Conservation (phyloP, 2,797 vertebrate genomes). For the Hypotaenidia okinawae region DNA sequence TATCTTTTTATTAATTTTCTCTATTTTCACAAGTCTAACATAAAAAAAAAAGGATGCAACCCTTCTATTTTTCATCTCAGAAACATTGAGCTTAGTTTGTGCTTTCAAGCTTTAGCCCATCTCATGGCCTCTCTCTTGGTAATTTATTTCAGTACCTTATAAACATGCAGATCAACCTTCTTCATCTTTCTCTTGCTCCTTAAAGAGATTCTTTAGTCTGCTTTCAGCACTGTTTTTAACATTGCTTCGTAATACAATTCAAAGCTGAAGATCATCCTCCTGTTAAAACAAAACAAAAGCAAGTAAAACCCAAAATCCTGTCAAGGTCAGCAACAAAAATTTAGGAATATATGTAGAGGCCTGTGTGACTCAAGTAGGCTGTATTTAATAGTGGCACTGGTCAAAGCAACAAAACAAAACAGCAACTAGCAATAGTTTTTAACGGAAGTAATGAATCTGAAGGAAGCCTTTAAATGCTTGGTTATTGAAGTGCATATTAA, state of each 20-base stretch:
- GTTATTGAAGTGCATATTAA: constrained; percentile 48
- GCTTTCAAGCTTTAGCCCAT: neutral
- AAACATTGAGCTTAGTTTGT: neutral
- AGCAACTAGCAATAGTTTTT: neutral
- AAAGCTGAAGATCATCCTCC: neutral
- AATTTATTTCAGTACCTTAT: neutral
- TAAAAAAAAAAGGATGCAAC: neutral
- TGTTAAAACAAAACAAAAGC: neutral
- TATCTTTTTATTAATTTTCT: neutral
- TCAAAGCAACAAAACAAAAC: neutral
- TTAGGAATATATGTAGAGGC: neutral
- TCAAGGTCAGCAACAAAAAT: neutral
- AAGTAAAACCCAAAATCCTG: neutral
- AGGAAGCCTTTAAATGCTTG: constrained; percentile 7
- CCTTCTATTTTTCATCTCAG: neutral
- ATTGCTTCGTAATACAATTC: neutral
- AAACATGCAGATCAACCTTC: neutral
- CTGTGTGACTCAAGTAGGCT: neutral
- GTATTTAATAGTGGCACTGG: neutral
- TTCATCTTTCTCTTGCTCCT: neutral
- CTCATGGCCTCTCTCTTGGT: neutral
- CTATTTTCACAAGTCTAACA: neutral
- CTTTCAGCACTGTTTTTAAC: neutral
- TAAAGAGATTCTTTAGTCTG: neutral
- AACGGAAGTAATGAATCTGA: neutral